These are phyloP conservation scores for Halcyon smyrnensis DNA, from an alignment of 2,797 vertebrate genomes.

Conservation along the genomic window DNA sequence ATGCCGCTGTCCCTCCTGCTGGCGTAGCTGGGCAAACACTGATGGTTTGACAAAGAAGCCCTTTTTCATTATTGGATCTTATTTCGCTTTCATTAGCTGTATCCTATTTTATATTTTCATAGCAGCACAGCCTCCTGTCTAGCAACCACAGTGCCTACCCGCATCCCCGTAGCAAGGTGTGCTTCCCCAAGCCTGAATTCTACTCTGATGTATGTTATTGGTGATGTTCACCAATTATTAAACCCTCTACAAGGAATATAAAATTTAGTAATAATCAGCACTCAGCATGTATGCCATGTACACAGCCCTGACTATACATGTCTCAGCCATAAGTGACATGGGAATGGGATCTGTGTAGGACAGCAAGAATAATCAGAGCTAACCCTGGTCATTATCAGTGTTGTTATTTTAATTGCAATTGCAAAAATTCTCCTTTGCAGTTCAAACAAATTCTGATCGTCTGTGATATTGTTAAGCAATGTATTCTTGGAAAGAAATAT, in stretches of 20 bases:
- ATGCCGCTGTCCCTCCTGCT: not conserved
- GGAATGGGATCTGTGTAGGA: not conserved
- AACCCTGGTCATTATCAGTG: not conserved
- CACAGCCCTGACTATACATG: not conserved
- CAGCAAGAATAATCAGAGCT: not conserved
- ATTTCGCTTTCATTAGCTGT: not conserved
- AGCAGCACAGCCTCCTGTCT: not conserved
- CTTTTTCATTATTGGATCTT: not conserved
- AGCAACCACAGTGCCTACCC: not conserved
- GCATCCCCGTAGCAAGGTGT: not conserved
- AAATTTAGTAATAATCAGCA: not conserved
- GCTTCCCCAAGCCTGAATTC: not conserved
- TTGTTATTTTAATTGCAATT: not conserved
- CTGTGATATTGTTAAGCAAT: not conserved
- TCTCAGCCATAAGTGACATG: not conserved
- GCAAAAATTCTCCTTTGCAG: not conserved
- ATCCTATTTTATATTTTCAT: not conserved
- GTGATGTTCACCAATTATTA: not conserved
- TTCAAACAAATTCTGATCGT: not conserved
- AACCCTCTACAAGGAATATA: not conserved
- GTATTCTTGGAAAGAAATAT: not conserved
- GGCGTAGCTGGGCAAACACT: not conserved
- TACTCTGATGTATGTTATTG: not conserved
- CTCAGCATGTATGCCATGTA: not conserved
- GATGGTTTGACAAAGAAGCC: not conserved